phyloP scores from a whole-genome alignment of 1,140 invertebrate species.

The Lepidurus couesii region DNA sequence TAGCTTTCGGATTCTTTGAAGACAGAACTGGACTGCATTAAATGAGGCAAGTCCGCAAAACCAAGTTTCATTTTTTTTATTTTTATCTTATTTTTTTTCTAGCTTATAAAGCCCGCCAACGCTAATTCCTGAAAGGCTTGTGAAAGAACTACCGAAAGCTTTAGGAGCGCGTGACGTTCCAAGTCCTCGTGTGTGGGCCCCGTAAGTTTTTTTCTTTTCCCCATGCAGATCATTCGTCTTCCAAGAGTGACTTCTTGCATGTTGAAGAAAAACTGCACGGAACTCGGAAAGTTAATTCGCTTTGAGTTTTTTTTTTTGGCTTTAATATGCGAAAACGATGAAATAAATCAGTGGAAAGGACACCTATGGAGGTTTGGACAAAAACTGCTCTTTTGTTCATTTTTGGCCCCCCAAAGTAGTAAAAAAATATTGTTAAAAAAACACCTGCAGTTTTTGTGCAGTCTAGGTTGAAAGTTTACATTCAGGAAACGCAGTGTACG shows the following conservation, averaged over 20 bases:
- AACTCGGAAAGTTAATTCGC: not conserved
- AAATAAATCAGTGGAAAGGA: no score
- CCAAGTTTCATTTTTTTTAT: not conserved
- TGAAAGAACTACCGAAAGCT: not conserved
- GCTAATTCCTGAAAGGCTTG: not conserved
- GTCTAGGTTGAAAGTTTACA: no score
- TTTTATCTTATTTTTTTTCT: not conserved
- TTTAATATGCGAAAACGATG: no score
- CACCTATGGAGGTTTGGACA: no score
- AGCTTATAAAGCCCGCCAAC: not conserved
- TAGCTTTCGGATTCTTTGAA: not conserved
- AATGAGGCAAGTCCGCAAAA: not conserved
- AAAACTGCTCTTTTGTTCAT: no score
- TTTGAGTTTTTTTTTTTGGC: not conserved
- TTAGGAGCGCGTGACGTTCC: not conserved
- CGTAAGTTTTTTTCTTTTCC: not conserved
- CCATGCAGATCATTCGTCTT: constrained; percentile 10
- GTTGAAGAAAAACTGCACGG: not conserved
- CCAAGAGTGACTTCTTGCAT: not conserved
- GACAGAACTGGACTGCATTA: not conserved
- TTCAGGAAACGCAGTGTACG: no score
- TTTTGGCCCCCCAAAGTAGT: no score
- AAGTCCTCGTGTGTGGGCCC: constrained; percentile 13
- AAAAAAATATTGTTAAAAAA: no score
- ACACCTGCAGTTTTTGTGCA: no score